phyloP scores from a whole-genome alignment of 2,888 invertebrate genomes.

The Yponomeuta evonymella region DNA sequence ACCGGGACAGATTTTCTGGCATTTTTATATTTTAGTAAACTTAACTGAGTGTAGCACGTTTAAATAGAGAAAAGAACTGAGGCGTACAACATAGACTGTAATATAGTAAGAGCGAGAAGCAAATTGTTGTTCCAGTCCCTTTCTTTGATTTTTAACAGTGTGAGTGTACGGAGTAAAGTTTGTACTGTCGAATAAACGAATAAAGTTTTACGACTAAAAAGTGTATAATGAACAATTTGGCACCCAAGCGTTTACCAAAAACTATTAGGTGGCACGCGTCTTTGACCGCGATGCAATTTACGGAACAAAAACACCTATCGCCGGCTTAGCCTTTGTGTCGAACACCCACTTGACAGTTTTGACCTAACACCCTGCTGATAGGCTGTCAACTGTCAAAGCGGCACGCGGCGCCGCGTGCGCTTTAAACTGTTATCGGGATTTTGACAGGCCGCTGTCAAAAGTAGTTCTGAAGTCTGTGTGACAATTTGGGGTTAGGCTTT shows the following conservation, averaged over 20 bases:
- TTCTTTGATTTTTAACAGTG: too few relatives aligned
- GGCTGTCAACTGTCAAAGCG: constrained; percentile 52
- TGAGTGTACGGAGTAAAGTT: too few relatives aligned
- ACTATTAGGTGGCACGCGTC: not conserved
- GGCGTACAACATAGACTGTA: too few relatives aligned
- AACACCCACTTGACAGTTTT: constrained; percentile 38
- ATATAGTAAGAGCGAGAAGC: too few relatives aligned
- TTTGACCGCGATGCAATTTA: constrained; percentile 9
- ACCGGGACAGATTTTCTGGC: too few relatives aligned
- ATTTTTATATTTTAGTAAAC: too few relatives aligned
- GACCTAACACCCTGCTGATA: constrained; percentile 30
- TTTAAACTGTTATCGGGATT: constrained; percentile 57
- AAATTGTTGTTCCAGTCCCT: too few relatives aligned
- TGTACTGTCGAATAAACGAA: too few relatives aligned
- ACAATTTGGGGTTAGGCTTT: not conserved
- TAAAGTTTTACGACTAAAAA: not conserved
- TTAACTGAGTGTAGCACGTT: too few relatives aligned
- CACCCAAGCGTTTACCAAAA: not conserved
- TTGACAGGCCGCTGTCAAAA: constrained; percentile 57
- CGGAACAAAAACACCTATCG: not conserved
- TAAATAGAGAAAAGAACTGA: too few relatives aligned
- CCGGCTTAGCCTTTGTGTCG: constrained; percentile 9
- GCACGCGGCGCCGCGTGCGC: constrained; percentile 65
- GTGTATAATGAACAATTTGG: not conserved
- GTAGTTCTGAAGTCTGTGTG: constrained; percentile 10